Evolutionary conservation across 2,113 vertebrate species (phyloP).

Genomic region (Eptesicus fuscus): DNA sequence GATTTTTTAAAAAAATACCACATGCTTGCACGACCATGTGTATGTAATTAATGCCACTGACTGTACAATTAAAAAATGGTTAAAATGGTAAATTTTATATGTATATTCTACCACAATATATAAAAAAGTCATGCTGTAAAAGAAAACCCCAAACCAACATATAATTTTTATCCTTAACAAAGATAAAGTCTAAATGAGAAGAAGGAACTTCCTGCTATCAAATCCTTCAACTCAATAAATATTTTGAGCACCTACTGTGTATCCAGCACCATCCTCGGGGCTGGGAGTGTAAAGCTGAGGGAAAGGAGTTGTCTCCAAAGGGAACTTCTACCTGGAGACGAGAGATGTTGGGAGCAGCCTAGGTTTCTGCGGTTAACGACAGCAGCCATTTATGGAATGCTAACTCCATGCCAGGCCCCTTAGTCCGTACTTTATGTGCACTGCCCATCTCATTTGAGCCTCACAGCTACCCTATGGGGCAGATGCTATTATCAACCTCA

Average conservation of each 20-base stretch:
- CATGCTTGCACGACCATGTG: background rate
- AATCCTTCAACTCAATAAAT: background rate
- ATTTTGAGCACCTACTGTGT: background rate
- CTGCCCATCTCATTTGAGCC: background rate
- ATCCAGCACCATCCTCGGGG: background rate
- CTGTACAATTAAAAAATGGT: background rate
- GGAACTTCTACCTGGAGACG: background rate
- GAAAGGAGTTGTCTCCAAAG: background rate
- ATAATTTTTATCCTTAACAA: background rate
- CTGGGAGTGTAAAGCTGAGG: background rate
- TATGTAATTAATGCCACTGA: background rate
- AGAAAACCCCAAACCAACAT: background rate
- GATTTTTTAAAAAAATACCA: background rate
- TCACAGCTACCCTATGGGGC: background rate
- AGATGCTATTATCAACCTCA: background rate
- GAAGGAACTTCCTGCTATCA: background rate
- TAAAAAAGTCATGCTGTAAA: background rate
- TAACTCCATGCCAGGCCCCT: background rate
- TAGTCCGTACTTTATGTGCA: background rate
- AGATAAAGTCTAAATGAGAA: background rate
- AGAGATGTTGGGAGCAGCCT: background rate
- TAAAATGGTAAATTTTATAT: background rate
- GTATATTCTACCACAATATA: background rate
- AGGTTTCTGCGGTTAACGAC: background rate
- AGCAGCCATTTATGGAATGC: background rate